phyloP scores from a whole-genome alignment of 2,113 vertebrate species.

The Amblyopsis rosae region DNA sequence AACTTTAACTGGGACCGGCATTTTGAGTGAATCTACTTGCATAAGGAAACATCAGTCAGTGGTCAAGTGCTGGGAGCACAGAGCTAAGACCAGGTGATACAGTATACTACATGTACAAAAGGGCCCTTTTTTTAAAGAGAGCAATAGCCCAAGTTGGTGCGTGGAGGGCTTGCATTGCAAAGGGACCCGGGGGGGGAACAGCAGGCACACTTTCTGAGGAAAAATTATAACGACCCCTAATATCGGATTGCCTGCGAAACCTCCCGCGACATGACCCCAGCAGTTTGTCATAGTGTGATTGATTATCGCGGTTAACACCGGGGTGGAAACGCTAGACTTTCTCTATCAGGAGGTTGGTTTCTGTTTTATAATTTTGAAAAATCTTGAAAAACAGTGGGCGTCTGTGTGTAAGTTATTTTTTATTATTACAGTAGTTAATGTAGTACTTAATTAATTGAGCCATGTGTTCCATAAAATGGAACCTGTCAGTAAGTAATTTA shows the following conservation, averaged over 20 bases:
- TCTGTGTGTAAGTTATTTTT: too few species aligned
- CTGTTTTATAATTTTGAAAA: background rate
- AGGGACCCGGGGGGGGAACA: constrained; percentile 23
- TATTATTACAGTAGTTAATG: too few species aligned
- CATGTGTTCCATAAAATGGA: background rate
- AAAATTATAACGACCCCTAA: constrained; percentile 43
- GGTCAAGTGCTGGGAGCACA: constrained; percentile 9
- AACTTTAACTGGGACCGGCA: too few species aligned
- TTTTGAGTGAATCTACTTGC: background rate
- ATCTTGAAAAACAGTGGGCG: too few species aligned
- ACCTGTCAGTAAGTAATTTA: too few species aligned
- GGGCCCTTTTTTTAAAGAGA: constrained; percentile 29
- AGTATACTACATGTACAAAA: constrained; percentile 1
- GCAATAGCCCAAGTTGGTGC: background rate
- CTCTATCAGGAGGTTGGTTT: constrained; percentile 1
- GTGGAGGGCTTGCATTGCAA: constrained; percentile 26
- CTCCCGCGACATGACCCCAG: constrained; percentile 28
- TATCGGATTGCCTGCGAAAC: constrained; percentile 56
- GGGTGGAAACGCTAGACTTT: constrained; percentile 28
- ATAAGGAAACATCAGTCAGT: constrained; percentile 5
- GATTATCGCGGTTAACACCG: constrained; percentile 39
- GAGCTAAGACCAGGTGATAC: constrained; percentile 12
- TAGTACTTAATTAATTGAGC: too few species aligned
- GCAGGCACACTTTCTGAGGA: constrained; percentile 38
- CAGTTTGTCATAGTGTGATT: constrained; percentile 50